Conservation (phyloP, 1,140 invertebrate species). For the Trinorchestia longiramus region DNA sequence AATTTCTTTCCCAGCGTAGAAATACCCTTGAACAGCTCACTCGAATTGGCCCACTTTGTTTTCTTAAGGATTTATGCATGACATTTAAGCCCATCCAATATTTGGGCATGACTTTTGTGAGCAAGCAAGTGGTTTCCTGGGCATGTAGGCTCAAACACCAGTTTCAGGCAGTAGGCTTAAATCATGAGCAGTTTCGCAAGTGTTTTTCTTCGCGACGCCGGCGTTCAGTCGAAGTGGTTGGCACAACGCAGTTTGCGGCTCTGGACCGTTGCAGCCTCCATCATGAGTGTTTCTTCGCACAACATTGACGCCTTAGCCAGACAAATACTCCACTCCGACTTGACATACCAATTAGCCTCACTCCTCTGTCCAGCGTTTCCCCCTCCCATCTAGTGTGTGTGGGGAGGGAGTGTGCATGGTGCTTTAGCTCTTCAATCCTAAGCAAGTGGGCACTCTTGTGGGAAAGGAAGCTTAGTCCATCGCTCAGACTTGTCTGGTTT, state of each 20-base stretch:
- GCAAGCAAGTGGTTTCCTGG: constrained; percentile 25
- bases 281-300: constrained; percentile 40
- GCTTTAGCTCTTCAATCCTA: constrained; percentile 10
- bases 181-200: constrained; percentile 2
- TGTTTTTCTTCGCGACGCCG: constrained; percentile 5
- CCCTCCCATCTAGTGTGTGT: background rate
- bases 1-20: background rate
- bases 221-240: too few relatives aligned
- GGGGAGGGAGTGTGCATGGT: background rate
- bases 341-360: constrained; percentile 44
- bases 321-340: constrained; percentile 44
- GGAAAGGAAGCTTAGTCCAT: background rate
- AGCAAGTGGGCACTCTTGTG: background rate
- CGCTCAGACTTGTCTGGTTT: background rate
- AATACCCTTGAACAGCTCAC: background rate
- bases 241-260: background rate
- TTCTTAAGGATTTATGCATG: constrained; percentile 23
- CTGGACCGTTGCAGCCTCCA: background rate
- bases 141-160: constrained; percentile 53
- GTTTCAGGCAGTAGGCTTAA: constrained; percentile 41
- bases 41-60: background rate
- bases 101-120: constrained; percentile 24
- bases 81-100: constrained; percentile 37
- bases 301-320: constrained; percentile 31
- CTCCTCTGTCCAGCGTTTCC: background rate